A percentile compares a stretch with the other conserved stretches of the same genome.
Evolutionary conservation across 2,888 invertebrate genomes (phyloP).

Genomic region (Dysmachus trigonus): DNA sequence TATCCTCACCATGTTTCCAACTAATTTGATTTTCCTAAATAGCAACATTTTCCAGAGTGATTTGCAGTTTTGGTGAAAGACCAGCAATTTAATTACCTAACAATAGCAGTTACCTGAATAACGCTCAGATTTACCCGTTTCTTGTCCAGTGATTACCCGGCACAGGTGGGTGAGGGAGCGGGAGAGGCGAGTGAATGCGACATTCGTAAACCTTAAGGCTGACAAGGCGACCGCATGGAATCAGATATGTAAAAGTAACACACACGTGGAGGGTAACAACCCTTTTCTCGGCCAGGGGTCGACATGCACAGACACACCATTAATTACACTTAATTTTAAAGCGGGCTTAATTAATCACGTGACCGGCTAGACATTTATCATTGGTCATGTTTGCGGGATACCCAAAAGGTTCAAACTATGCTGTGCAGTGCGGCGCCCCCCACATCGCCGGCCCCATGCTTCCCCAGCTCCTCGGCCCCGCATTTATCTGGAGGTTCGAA

Average conservation of each 20-base stretch:
- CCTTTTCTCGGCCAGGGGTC: slow-evolving; percentile 12
- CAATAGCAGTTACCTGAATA: not conserved
- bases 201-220: not conserved
- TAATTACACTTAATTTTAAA: slow-evolving; percentile 50
- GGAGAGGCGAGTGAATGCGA: not conserved
- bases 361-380: slow-evolving; percentile 49
- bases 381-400: slow-evolving; percentile 48
- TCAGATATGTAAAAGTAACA: slow-evolving; percentile 5
- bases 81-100: not conserved
- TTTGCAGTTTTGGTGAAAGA: not conserved
- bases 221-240: not conserved
- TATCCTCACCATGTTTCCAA: not conserved
- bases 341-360: slow-evolving; percentile 49
- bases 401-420: slow-evolving; percentile 39
- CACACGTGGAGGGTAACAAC: slow-evolving; percentile 15
- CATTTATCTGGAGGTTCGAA: not conserved
- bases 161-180: not conserved
- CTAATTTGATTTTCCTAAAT: not conserved
- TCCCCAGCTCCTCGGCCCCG: not conserved
- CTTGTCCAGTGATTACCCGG: not conserved
- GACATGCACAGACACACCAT: slow-evolving; percentile 45
- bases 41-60: not conserved
- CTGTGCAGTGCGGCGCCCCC: not conserved
- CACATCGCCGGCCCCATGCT: no score
- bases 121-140: not conserved